Evolutionary conservation across 2,113 vertebrate genomes (phyloP), one percentile per base, ranked within the genome.

Genomic region (Callopanchax toddi): DNA sequence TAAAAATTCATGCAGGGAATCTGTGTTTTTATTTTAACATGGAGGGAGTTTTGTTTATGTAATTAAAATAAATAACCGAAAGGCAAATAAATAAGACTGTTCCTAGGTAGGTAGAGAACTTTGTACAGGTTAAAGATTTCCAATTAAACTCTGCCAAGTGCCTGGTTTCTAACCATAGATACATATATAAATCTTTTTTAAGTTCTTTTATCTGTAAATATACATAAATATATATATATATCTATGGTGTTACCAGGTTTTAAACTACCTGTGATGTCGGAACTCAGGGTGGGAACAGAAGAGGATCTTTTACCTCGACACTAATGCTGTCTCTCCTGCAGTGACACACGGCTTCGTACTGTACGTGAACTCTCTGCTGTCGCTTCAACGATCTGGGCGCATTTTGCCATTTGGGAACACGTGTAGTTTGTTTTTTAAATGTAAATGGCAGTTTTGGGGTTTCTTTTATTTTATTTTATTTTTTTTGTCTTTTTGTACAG

Each of bases 161-260:
- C 89, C 89, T 89, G 87, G 89, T 85, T 78, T 70, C 60, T 71
- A 84, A 89, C 89, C 89, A 91, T 89, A 91, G 86, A 91, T 91
- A 79, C 84, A 87, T 91, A 89, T 89, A 86, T 88, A 23, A 29
- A 56, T 50, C 68, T 69, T 81, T 82, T 72, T 67, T 74, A 67
- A 46, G 40, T 79, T 67, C 23, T 75, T 73, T 70, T 71, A 60
- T 61, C 21, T 22, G 36, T 63, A 18, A 16, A 18, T 54, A 4
- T 48, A n/a, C 32, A n/a, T 44, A 44, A 9, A 44, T 22, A 23
- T 1, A 49, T 54, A 86, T 87, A 87, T 90, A 66, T 90, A 89
- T 90, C 82, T 90, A 88, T 90, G 86, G 86, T 89, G 86, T 67
- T 51, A 59, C 85, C 88, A 91, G 88, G 86, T 83, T 73, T 70